Evolutionary conservation across 1,140 invertebrate genomes (phyloP), one percentile per base, ranked within the genome.

Genomic region (Whitmania pigra): DNA sequence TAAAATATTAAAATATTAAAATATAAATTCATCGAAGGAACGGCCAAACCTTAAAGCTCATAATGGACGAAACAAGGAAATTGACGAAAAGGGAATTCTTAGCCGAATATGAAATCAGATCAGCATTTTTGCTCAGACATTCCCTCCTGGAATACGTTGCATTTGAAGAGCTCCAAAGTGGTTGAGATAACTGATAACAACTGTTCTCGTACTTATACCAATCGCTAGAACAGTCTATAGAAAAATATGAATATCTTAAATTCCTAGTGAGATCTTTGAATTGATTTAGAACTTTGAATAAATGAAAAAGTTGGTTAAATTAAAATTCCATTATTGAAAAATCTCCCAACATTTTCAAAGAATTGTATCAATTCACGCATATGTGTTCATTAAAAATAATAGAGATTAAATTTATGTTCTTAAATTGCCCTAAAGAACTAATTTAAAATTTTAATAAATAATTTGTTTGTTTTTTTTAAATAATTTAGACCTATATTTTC

Each of bases 31-130:
- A 36, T 3, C 6, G 43, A 49, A 49, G 9, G 43, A 49, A 49
- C 2, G 18, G 22, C 20, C 6, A 63, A 63, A 63, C 57, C 57
- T 63, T 63, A 63, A 63, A 63, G 57, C 57, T 63, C 11, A 18
- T 18, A 13, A 63, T 63, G 22, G 57, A 22, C 9, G 29, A 63
- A 18, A 31, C 29, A 4, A 63, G 57, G 29, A 25, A 63, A 25
- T 63, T n/a, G 13, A 63, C 57, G 15, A 63, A 63, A 63, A n/a
- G 57, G 29, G 22, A 13, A 31, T 63, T 63, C 9, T 63, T 63
- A 63, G 13, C 11, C 7, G 22, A 25, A 18, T 63, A 63, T 6
- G 57, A 63, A 5, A 63, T 63, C 6, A 63, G 57, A 63, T 63
- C 57, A 63, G 57, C 57, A 25, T 31, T 31, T n/a, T 63, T 63